Conservation (phyloP, 2,113 vertebrate genomes). For the Odocoileus hemionus region DNA sequence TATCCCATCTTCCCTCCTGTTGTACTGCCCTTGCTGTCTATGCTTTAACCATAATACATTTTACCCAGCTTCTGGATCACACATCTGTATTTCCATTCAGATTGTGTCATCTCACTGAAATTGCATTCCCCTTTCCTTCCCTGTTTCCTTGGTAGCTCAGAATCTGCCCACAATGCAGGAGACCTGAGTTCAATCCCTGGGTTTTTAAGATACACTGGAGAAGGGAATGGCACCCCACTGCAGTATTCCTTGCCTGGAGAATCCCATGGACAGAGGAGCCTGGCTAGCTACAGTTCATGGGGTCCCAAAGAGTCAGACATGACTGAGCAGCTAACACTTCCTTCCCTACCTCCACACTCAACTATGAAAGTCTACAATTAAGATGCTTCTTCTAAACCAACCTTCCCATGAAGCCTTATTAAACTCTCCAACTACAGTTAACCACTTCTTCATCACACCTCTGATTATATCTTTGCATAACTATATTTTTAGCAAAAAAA, state of each 20-base stretch:
- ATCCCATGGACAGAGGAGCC: not conserved
- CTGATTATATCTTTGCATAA: not conserved
- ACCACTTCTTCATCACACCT: not conserved
- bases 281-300: not conserved
- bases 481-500: conserved; percentile 4
- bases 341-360: not conserved
- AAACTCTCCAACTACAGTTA: not conserved
- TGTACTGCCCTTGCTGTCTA: not conserved
- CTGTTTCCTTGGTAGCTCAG: not conserved
- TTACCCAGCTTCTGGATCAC: not conserved
- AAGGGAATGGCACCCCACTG: not conserved
- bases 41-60: not conserved
- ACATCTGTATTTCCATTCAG: not conserved
- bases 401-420: not conserved
- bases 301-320: not conserved
- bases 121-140: not conserved
- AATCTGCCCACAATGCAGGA: not conserved
- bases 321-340: not conserved
- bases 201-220: not conserved
- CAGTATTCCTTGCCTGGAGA: not conserved
- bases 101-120: not conserved
- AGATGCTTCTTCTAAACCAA: not conserved
- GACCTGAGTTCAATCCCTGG: not conserved
- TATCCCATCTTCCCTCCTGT: not conserved
- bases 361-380: not conserved